Base-by-base conservation (phyloP, 92 coral and sea anemone genomes). In the Micromussa lordhowensis region DNA sequence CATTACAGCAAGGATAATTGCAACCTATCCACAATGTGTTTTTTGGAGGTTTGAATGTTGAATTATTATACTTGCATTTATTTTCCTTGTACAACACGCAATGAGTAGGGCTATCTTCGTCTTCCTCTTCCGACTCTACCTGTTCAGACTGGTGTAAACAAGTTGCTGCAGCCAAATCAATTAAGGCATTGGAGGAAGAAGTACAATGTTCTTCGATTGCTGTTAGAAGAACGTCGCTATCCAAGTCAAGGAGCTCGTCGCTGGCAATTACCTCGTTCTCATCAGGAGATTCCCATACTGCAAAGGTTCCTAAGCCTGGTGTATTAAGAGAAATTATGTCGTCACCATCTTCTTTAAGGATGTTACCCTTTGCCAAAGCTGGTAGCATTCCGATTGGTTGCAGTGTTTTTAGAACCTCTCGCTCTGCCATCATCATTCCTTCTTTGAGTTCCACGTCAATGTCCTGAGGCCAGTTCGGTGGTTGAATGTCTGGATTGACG, bases 331-430 rank as follows among this genome's bases (percentile, higher is more conserved):
- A 24, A 15, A 90, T 44, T 11, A 90, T 70, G 53, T 84, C 86
- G 14, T 51, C 57, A 8, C 64, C 80, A 18, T 90, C 89, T 55
- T 30, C 12, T 73, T 58, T 90, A 1, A 84, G 55, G 31, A 89
- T 72, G 57, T 89, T 89, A 29, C 85, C 86, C 57, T 79, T 84
- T 26, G 69, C 51, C 30, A 84, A 57, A 38, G 59, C 85, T 19
- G 85, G 92, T 21, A 84, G 30, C 93, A 79, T 90, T 10, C 83
- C 90, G 44, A 90, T 80, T 16, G 61, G 84, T 49, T 90, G 59
- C 11, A 86, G 49, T 3, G 93, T 86, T 76, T 80, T 90, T 28
- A 90, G 76, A 72, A 75, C 80, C 76, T 90, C 93, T 89, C 78
- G 40, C 51, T 91, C 93, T 44, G 90, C 87, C 59, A 63, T 76